Percentiles rank a stretch among this genome's conserved stretches.
phyloP scores from a whole-genome alignment of 2,113 vertebrate genomes.

The Sapajus apella region DNA sequence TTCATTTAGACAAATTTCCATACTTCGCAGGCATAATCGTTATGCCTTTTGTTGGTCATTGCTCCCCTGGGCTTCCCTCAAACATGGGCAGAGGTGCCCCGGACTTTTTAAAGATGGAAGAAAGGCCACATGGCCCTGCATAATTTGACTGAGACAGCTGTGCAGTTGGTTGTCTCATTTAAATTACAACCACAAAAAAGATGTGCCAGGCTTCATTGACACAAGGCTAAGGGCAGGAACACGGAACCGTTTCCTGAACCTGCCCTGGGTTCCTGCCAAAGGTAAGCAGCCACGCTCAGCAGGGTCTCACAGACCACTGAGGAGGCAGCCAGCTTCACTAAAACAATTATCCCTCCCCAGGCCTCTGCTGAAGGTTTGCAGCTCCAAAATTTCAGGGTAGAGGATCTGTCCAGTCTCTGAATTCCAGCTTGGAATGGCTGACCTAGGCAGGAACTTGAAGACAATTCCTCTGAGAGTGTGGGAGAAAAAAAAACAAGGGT shows the following conservation, averaged over 20 bases:
- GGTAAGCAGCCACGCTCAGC: constrained; percentile 31
- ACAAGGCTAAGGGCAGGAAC: constrained; percentile 63
- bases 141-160: constrained; percentile 69
- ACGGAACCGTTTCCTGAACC: constrained; percentile 37
- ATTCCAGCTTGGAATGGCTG: constrained; percentile 15
- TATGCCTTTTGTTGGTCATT: constrained; percentile 75
- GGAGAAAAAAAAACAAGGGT: constrained; percentile 28
- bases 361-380: not conserved
- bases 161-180: constrained; percentile 67
- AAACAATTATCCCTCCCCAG: not conserved
- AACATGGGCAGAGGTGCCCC: constrained; percentile 70
- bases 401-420: not conserved
- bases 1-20: constrained; percentile 78
- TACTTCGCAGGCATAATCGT: constrained; percentile 44
- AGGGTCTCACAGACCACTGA: constrained; percentile 9
- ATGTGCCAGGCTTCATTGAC: constrained; percentile 67
- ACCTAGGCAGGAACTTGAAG: not conserved
- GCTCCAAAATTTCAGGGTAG: constrained; percentile 29
- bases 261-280: constrained; percentile 36
- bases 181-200: constrained; percentile 52
- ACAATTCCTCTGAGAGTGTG: not conserved
- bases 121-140: constrained; percentile 41
- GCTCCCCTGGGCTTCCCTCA: constrained; percentile 75
- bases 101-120: constrained; percentile 58
- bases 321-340: not conserved